phyloP scores from a whole-genome alignment of 2,797 vertebrate genomes.

The Acanthiza pusilla region DNA sequence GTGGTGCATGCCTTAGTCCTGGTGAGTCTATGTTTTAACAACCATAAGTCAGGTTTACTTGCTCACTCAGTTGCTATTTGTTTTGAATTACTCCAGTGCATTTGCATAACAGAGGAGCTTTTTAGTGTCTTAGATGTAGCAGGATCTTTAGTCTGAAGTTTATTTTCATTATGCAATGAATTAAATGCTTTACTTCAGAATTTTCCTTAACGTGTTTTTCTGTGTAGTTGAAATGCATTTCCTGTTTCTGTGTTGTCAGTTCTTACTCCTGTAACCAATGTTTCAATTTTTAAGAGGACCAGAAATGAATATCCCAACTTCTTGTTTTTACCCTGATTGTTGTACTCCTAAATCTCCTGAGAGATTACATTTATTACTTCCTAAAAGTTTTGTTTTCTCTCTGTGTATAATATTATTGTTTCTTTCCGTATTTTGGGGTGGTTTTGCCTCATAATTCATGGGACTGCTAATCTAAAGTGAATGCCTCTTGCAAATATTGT shows the following conservation, averaged over 20 bases:
- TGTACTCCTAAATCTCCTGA: background rate
- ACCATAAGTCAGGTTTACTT: background rate
- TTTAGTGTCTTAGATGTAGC: background rate
- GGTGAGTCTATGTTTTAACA: background rate
- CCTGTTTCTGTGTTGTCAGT: background rate
- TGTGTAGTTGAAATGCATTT: background rate
- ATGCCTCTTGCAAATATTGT: background rate
- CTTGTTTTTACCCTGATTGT: background rate
- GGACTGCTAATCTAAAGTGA: background rate
- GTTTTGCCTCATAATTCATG: background rate
- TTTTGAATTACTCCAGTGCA: background rate
- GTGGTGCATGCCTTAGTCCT: background rate
- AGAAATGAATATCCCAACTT: background rate
- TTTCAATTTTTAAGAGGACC: background rate
- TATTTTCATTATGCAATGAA: background rate
- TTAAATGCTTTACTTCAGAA: background rate
- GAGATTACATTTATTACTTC: background rate
- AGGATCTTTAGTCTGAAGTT: background rate
- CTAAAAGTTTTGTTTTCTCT: background rate
- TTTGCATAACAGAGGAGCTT: background rate
- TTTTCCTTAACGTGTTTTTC: background rate
- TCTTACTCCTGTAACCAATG: background rate
- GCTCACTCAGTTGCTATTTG: background rate
- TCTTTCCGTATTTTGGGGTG: background rate
- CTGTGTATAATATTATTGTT: background rate